A percentile compares a stretch with the other conserved stretches of the same genome.
Evolutionary conservation across 2,113 vertebrate species (phyloP).

Genomic region (Rhinogobius similis): DNA sequence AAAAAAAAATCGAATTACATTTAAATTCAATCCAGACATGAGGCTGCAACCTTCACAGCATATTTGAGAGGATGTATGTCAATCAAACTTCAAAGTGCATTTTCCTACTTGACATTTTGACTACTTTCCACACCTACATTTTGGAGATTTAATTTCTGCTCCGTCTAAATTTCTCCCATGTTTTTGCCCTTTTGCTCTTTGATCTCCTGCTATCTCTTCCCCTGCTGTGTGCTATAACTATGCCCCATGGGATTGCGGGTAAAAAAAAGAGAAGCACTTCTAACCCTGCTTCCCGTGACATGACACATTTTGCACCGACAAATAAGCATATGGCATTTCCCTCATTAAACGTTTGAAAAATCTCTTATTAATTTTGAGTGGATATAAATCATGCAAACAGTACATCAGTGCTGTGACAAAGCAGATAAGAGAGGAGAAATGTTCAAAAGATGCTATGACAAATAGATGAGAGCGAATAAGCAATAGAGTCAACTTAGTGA

Average conservation of each 20-base stretch:
- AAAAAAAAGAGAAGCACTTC: constrained; percentile 42
- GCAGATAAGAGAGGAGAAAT: constrained; percentile 1
- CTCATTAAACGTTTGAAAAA: not conserved
- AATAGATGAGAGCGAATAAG: constrained; percentile 25
- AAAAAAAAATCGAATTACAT: not conserved
- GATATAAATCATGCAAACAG: constrained; percentile 23
- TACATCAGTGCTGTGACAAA: constrained; percentile 3
- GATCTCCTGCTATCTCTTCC: constrained; percentile 38
- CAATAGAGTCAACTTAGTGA: constrained; percentile 36
- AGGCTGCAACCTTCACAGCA: not conserved
- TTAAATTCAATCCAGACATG: not conserved
- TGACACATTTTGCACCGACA: constrained; percentile 36
- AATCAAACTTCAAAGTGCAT: constrained; percentile 19
- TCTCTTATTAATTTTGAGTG: constrained; percentile 10
- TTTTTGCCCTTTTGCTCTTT: constrained; percentile 40
- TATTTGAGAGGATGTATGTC: not conserved
- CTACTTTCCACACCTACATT: constrained; percentile 17
- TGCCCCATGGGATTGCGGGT: constrained; percentile 34
- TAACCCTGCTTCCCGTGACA: constrained; percentile 18
- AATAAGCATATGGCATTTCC: constrained; percentile 5
- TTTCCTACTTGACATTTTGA: not conserved
- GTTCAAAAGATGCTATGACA: constrained; percentile 1
- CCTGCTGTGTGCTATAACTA: constrained; percentile 45
- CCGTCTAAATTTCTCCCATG: constrained; percentile 31
- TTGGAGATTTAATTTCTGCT: constrained; percentile 8